These are phyloP conservation scores for Haemorhous mexicanus DNA, from an alignment of 2,113 vertebrate genomes.

Conservation along the genomic window DNA sequence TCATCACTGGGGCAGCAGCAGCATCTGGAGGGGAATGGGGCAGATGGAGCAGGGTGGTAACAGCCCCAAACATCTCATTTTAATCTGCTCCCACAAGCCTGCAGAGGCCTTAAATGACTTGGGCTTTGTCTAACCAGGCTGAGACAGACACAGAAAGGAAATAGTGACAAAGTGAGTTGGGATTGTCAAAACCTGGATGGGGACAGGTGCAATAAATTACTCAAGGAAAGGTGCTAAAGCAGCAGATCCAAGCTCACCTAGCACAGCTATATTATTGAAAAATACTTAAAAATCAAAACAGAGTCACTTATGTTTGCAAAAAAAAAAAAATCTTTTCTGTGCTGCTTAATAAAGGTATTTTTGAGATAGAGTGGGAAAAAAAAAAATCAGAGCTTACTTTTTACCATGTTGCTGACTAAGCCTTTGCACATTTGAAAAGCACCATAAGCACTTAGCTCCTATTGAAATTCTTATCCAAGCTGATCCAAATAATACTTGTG, in stretches of 20 bases:
- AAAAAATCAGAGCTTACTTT: neutral
- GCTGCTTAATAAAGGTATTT: neutral
- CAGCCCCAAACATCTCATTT: neutral
- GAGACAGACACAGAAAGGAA: neutral
- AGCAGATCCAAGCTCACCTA: neutral
- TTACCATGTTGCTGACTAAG: neutral
- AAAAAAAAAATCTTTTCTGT: neutral
- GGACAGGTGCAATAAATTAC: neutral
- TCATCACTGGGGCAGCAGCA: neutral
- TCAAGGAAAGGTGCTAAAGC: neutral
- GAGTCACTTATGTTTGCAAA: neutral
- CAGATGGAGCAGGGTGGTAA: neutral
- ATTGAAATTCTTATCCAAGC: neutral
- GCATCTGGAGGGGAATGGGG: neutral
- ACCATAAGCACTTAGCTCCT: neutral
- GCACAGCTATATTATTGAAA: neutral
- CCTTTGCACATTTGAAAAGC: neutral
- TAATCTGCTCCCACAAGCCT: neutral
- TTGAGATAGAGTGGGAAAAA: neutral
- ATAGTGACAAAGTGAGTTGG: neutral
- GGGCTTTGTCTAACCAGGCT: neutral
- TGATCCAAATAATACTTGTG: neutral
- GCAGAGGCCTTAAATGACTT: neutral
- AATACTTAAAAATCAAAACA: neutral
- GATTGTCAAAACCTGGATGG: neutral